These are phyloP conservation scores for Entelurus aequoreus DNA, from an alignment of 2,113 vertebrate species.

Conservation along the genomic window DNA sequence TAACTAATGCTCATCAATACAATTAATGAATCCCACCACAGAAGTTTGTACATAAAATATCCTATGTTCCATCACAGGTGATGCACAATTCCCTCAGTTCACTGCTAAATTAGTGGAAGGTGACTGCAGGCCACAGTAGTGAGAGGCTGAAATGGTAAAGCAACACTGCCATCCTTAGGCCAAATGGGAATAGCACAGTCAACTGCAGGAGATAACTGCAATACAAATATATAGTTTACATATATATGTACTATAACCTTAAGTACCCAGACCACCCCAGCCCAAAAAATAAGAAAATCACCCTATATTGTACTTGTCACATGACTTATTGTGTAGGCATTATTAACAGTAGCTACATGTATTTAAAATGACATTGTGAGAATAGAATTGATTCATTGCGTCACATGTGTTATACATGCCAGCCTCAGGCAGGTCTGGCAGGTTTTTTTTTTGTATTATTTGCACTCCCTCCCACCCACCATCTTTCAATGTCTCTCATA, in stretches of 20 bases:
- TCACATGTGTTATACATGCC: conserved; percentile 8
- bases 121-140: neutral
- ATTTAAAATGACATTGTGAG: neutral
- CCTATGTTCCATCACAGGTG: neutral
- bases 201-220: neutral
- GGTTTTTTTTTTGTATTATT: conserved; percentile 27
- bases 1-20: neutral
- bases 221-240: too few species aligned
- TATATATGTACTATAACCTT: too few species aligned
- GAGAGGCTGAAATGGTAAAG: conserved; percentile 38
- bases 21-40: neutral
- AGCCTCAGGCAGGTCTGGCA: conserved; percentile 33
- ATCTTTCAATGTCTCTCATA: conserved; percentile 37
- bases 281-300: too few species aligned
- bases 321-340: neutral
- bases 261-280: too few species aligned
- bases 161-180: conserved; percentile 76
- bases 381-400: neutral
- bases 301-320: too few species aligned
- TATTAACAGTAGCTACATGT: neutral
- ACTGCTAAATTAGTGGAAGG: neutral
- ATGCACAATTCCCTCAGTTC: neutral
- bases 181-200: conserved; percentile 36
- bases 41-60: neutral
- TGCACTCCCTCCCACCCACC: conserved; percentile 12